Percentiles rank a stretch among this genome's conserved stretches.
Evolutionary conservation across 2,888 invertebrate genomes (phyloP).

Genomic region (Orthosia gothica): DNA sequence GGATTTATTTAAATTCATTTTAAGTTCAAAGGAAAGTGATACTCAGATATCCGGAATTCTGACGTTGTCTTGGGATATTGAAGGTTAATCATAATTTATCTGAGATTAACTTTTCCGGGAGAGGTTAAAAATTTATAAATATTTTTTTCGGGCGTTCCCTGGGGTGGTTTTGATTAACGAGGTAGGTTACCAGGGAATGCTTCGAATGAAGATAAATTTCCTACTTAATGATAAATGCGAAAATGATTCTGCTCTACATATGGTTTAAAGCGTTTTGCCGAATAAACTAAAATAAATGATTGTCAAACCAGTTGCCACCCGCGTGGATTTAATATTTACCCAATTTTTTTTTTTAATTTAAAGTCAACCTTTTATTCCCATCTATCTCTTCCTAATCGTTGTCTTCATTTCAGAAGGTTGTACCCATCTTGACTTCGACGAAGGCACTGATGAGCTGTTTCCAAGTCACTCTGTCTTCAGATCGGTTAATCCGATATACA

Average conservation of each 20-base stretch:
- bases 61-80: constrained; percentile 27
- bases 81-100: constrained; percentile 31
- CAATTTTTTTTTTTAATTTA: too few relatives aligned
- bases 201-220: background rate
- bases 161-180: constrained; percentile 10
- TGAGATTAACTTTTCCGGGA: constrained; percentile 23
- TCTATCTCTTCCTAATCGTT: too few relatives aligned
- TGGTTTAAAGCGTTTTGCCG: background rate
- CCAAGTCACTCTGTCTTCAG: too few relatives aligned
- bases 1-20: constrained; percentile 38
- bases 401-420: too few relatives aligned
- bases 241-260: background rate
- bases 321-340: too few relatives aligned
- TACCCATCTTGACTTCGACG: too few relatives aligned
- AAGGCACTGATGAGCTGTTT: too few relatives aligned
- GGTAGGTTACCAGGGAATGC: background rate
- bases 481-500: too few relatives aligned
- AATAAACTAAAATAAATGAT: background rate
- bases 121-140: constrained; percentile 8
- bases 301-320: too few relatives aligned
- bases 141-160: background rate
- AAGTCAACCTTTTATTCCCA: too few relatives aligned
- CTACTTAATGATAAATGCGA: background rate
- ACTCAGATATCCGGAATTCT: constrained; percentile 13
- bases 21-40: constrained; percentile 21